Conservation (phyloP, 2,888 invertebrate species). For the Synanthedon tipuliformis region DNA sequence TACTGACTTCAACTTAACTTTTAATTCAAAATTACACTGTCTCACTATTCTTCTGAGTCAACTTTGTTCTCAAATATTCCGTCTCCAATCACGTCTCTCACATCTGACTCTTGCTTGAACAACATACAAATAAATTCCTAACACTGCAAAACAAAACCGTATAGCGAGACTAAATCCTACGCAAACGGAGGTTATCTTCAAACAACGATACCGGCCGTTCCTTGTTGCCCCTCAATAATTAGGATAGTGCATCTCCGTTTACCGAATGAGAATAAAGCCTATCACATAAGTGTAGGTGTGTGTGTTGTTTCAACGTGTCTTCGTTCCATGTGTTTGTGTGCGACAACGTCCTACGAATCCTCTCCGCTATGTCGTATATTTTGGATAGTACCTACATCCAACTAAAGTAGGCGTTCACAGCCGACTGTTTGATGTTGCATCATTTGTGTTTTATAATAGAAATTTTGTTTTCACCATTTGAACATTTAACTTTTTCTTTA, state of each 20-base stretch:
- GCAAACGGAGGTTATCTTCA: slow-evolving; percentile 1
- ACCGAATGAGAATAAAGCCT: slow-evolving; percentile 65
- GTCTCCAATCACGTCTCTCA: too few relatives aligned
- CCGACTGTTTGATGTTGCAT: not conserved
- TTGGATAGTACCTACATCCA: slow-evolving; percentile 39
- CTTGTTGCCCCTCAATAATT: slow-evolving; percentile 49
- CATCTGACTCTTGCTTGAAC: too few relatives aligned
- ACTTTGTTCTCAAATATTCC: too few relatives aligned
- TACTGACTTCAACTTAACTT: too few relatives aligned
- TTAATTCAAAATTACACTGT: too few relatives aligned
- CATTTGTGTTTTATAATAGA: too few relatives aligned
- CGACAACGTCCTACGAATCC: slow-evolving; percentile 43
- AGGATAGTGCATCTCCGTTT: slow-evolving; percentile 75
- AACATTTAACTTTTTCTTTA: too few relatives aligned
- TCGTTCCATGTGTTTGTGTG: slow-evolving; percentile 44
- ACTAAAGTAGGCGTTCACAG: slow-evolving; percentile 7
- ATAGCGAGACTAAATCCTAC: not conserved
- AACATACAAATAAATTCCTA: too few relatives aligned
- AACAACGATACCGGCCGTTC: slow-evolving; percentile 1
- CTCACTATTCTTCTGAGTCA: too few relatives aligned
- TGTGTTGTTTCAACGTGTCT: slow-evolving; percentile 29
- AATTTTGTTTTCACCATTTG: too few relatives aligned
- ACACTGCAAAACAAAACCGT: too few relatives aligned
- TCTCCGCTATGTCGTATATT: slow-evolving; percentile 54
- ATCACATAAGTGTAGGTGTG: slow-evolving; percentile 35